Evolutionary conservation across 2,797 vertebrate species (phyloP).

Genomic region (Labroides dimidiatus): DNA sequence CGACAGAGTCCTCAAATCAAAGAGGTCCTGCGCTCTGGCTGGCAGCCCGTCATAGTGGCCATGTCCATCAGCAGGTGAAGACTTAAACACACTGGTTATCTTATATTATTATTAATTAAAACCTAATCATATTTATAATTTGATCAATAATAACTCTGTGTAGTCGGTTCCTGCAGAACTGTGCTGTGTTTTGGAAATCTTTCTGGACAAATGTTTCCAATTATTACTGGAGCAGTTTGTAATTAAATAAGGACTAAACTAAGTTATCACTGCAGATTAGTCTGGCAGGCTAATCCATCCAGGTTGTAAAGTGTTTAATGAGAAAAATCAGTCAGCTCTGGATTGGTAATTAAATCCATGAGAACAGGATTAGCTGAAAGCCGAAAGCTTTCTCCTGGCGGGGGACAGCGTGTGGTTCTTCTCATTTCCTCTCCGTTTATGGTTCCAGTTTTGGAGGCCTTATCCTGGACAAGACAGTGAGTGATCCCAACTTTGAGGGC

Average conservation of each 20-base stretch:
- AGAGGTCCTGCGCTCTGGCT: constrained; percentile 91
- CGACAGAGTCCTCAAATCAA: constrained; percentile 86
- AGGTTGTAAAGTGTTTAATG: not conserved
- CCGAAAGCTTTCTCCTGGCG: not conserved
- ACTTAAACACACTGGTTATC: too few species aligned
- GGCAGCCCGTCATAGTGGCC: constrained; percentile 94
- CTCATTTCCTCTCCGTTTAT: constrained; percentile 34
- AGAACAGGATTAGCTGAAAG: not conserved
- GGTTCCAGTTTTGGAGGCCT: constrained; percentile 91
- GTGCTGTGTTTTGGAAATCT: not conserved
- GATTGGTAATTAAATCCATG: not conserved
- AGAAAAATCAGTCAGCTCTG: not conserved
- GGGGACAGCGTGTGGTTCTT: not conserved
- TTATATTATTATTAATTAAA: too few species aligned
- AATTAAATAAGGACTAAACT: not conserved
- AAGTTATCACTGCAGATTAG: not conserved
- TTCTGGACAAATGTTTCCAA: not conserved
- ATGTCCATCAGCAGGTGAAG: constrained; percentile 97
- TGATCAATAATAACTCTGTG: not conserved
- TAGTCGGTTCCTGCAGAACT: not conserved
- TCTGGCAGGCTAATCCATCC: not conserved
- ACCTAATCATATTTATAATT: too few species aligned
- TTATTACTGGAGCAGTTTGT: too few species aligned
- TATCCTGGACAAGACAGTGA: constrained; percentile 94
- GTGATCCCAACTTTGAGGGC: constrained; percentile 89